Conservation (phyloP, 2,888 invertebrate species). For the Drosophila maculinotata region DNA sequence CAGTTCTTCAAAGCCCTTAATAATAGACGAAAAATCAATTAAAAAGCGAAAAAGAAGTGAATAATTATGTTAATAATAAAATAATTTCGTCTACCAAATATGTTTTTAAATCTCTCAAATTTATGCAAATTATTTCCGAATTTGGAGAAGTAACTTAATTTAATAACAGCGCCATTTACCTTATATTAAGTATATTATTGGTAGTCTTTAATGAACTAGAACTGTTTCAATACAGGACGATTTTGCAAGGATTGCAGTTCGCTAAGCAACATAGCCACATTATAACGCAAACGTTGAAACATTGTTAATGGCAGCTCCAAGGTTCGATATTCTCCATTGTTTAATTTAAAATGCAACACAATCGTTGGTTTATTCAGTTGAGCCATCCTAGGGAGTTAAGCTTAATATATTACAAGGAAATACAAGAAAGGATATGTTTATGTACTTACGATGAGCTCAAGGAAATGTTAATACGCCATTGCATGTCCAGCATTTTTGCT, state of each 20-base stretch:
- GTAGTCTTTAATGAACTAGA: conserved; percentile 40
- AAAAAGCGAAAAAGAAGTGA: conserved; percentile 46
- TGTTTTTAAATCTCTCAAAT: not conserved
- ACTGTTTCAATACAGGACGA: conserved; percentile 85
- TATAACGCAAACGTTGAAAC: conserved; percentile 86
- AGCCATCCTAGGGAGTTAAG: conserved; percentile 69
- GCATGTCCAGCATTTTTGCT: conserved; percentile 83
- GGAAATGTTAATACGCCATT: conserved; percentile 86
- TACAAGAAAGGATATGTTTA: not conserved
- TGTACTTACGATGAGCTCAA: conserved; percentile 85
- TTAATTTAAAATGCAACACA: conserved; percentile 86
- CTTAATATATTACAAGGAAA: not conserved
- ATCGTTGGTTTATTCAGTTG: conserved; percentile 85
- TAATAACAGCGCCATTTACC: not conserved
- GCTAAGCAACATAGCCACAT: conserved; percentile 85
- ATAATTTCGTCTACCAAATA: not conserved
- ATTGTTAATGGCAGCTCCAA: conserved; percentile 86
- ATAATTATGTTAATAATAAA: conserved; percentile 8
- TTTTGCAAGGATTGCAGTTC: conserved; percentile 86
- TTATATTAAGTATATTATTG: not conserved
- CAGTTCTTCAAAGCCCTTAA: not conserved
- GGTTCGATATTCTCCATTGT: conserved; percentile 85
- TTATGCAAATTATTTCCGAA: too few species aligned
- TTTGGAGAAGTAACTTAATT: not conserved
- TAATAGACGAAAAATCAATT: conserved; percentile 19